Conservation (phyloP, 2,113 vertebrate genomes). For the Triplophysa dalaica region DNA sequence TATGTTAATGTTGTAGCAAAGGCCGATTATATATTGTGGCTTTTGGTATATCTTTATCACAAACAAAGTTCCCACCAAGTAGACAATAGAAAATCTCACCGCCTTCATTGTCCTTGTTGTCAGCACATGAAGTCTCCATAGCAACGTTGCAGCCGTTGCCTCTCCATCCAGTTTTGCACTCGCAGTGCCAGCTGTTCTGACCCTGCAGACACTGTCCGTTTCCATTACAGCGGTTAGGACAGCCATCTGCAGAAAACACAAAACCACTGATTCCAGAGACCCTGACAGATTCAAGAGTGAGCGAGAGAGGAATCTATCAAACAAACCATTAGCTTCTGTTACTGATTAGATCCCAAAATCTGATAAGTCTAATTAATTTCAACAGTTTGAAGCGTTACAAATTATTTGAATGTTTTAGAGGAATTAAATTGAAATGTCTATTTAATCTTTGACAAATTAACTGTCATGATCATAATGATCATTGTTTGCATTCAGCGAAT, state of each 20-base stretch:
- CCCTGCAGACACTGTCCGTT: conserved; percentile 97
- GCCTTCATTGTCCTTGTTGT: conserved; percentile 99
- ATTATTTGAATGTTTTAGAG: background rate
- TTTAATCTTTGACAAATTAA: background rate
- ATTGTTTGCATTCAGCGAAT: no score
- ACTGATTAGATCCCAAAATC: conserved; percentile 4
- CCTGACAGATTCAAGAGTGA: background rate
- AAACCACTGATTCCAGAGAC: background rate
- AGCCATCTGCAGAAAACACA: conserved; percentile 85
- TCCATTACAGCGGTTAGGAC: conserved; percentile 96
- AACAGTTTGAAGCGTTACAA: background rate
- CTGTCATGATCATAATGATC: background rate
- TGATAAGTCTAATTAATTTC: background rate
- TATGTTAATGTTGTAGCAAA: no score
- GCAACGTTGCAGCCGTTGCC: conserved; percentile 96
- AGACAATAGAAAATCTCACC: conserved; percentile 76
- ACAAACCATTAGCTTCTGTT: background rate
- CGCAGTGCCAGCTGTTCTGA: conserved; percentile 99
- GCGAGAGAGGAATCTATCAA: background rate
- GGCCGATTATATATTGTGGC: background rate
- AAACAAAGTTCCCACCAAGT: background rate
- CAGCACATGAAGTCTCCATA: conserved; percentile 98
- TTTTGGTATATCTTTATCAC: background rate
- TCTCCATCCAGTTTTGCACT: conserved; percentile 99
- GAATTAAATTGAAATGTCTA: background rate